Evolutionary conservation across 2,888 invertebrate species (phyloP).

Genomic region (Melipona beecheii): DNA sequence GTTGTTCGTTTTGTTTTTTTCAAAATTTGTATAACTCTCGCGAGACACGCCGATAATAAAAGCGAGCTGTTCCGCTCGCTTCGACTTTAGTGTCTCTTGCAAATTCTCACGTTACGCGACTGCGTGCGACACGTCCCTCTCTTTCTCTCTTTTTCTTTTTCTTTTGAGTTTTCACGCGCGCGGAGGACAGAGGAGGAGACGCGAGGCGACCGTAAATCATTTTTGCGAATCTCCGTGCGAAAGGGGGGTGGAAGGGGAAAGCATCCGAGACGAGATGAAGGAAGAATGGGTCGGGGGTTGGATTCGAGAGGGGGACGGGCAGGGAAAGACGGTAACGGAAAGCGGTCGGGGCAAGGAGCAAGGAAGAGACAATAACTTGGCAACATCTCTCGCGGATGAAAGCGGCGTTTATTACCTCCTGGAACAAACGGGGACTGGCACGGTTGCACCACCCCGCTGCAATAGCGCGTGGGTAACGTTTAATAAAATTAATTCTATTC

Average conservation of each 20-base stretch:
- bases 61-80: conserved; percentile 8
- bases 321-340: conserved; percentile 4
- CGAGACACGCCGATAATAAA: conserved; percentile 31
- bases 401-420: conserved; percentile 70
- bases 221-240: conserved; percentile 66
- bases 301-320: conserved; percentile 9
- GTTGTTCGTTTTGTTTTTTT: neutral
- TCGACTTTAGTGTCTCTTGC: neutral
- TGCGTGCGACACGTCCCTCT: conserved; percentile 31
- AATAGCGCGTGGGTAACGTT: conserved; percentile 66
- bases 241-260: conserved; percentile 31
- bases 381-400: conserved; percentile 73
- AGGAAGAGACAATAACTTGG: conserved; percentile 67
- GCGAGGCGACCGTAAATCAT: conserved; percentile 70
- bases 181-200: conserved; percentile 17
- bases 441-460: conserved; percentile 52
- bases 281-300: conserved; percentile 11
- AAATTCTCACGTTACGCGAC: conserved; percentile 65
- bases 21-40: neutral
- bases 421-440: conserved; percentile 66
- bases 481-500: conserved; percentile 70
- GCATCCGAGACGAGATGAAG: conserved; percentile 52
- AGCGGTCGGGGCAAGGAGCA: conserved; percentile 19
- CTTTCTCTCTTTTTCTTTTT: too few species aligned
- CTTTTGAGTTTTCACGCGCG: neutral